Evolutionary conservation across 2,888 invertebrate species (phyloP).

Genomic region (Cataglyphis cursor): DNA sequence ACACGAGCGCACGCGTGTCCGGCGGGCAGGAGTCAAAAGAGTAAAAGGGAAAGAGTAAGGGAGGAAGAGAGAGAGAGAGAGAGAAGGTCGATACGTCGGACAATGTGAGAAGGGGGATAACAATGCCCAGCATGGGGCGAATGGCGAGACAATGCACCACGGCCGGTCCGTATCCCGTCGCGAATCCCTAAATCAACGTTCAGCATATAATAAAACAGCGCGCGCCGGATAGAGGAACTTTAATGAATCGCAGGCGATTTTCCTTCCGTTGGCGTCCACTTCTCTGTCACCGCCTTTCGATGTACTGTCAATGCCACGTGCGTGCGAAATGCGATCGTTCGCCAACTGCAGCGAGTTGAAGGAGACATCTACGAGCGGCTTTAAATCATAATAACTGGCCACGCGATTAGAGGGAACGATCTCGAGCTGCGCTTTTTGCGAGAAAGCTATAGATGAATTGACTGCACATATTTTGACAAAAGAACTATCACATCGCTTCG

Average conservation of each 20-base stretch:
- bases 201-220: constrained; percentile 84
- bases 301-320: constrained; percentile 66
- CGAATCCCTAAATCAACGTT: constrained; percentile 84
- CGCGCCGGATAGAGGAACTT: constrained; percentile 72
- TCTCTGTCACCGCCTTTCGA: constrained; percentile 40
- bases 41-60: constrained; percentile 49
- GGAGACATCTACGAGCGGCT: constrained; percentile 37
- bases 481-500: neutral
- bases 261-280: constrained; percentile 69
- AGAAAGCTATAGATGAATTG: neutral
- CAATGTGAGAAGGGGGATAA: constrained; percentile 82
- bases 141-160: constrained; percentile 82
- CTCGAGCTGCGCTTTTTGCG: constrained; percentile 28
- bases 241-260: constrained; percentile 82
- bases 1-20: constrained; percentile 59
- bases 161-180: constrained; percentile 77
- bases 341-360: constrained; percentile 63
- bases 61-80: neutral
- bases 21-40: constrained; percentile 58
- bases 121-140: constrained; percentile 83
- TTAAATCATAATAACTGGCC: constrained; percentile 32
- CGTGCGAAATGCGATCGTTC: constrained; percentile 52
- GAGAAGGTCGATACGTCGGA: constrained; percentile 72
- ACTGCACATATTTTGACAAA: neutral
- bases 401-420: neutral